Percentiles rank a stretch among this genome's conserved stretches.
Conservation (phyloP, 2,797 vertebrate genomes). For the Arremon brunneinucha region DNA sequence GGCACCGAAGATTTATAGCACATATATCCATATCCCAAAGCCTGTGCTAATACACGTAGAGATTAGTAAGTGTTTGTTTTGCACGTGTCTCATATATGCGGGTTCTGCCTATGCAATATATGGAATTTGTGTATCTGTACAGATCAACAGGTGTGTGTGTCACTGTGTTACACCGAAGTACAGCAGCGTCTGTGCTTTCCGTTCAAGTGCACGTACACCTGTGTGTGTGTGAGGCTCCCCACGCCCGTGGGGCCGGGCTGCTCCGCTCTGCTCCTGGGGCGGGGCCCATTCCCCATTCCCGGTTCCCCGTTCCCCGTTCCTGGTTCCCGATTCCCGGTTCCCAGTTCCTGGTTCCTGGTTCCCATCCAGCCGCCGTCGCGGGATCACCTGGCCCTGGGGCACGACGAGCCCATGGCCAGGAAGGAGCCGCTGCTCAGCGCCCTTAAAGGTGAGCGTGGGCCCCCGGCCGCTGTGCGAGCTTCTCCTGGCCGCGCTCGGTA, state of each 20-base stretch:
- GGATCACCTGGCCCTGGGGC: background rate
- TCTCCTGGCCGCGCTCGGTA: background rate
- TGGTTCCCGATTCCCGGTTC: background rate
- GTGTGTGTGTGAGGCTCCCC: background rate
- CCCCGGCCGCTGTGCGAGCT: rapidly evolving
- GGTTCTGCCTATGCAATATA: too few species aligned
- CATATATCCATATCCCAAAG: rapidly evolving
- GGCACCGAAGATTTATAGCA: background rate
- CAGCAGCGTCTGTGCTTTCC: rapidly evolving
- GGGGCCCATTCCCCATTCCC: background rate
- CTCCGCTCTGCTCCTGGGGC: background rate
- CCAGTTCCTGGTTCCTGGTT: background rate
- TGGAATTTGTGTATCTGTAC: rapidly evolving
- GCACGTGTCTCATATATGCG: rapidly evolving
- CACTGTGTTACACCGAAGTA: rapidly evolving
- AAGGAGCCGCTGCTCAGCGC: conserved; percentile 81
- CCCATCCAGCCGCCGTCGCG: background rate
- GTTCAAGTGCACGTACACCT: background rate
- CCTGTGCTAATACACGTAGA: rapidly evolving
- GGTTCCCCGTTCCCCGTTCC: background rate
- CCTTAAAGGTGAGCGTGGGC: conserved; percentile 74
- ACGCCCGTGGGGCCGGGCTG: background rate
- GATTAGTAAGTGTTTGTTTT: rapidly evolving
- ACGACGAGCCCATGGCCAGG: conserved; percentile 69
- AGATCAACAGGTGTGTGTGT: rapidly evolving